Evolutionary conservation across 1,140 invertebrate genomes (phyloP).

Genomic region (Dendroctonus ponderosae): DNA sequence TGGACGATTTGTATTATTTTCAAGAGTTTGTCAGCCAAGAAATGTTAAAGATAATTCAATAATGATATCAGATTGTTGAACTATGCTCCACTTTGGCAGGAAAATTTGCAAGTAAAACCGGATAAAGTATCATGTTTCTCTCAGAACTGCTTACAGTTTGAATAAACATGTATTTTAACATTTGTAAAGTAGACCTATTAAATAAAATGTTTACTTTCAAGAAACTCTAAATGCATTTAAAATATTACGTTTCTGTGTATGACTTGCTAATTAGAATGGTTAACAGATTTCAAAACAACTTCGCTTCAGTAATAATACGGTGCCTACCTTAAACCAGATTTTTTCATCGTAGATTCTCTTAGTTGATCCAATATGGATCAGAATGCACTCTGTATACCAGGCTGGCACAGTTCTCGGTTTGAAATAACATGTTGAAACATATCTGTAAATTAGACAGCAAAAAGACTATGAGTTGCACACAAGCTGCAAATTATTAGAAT

Average conservation of each 20-base stretch:
- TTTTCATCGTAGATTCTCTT: constrained; percentile 34
- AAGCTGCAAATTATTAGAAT: neutral
- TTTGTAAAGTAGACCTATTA: too few species aligned
- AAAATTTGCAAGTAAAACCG: neutral
- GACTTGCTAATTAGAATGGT: too few species aligned
- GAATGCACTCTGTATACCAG: constrained; percentile 39
- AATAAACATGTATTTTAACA: too few species aligned
- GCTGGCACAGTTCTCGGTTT: constrained; percentile 30
- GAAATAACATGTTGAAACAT: constrained; percentile 36
- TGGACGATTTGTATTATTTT: neutral
- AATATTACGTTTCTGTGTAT: too few species aligned
- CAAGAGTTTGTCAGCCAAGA: neutral
- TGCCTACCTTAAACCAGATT: constrained; percentile 37
- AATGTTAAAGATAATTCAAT: too few species aligned
- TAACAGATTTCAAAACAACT: too few species aligned
- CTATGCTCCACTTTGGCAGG: neutral
- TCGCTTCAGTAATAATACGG: neutral
- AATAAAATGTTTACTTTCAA: too few species aligned
- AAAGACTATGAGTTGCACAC: too few species aligned
- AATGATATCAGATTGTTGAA: neutral
- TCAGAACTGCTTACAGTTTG: neutral
- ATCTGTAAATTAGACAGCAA: constrained; percentile 27
- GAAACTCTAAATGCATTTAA: too few species aligned
- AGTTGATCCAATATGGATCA: constrained; percentile 34
- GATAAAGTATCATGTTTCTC: neutral